Percentiles rank a stretch among this genome's conserved stretches.
Evolutionary conservation across 30 jellyfish, hydroid and myxozoan species (phyloP).

Genomic region (Pelagia noctiluca): DNA sequence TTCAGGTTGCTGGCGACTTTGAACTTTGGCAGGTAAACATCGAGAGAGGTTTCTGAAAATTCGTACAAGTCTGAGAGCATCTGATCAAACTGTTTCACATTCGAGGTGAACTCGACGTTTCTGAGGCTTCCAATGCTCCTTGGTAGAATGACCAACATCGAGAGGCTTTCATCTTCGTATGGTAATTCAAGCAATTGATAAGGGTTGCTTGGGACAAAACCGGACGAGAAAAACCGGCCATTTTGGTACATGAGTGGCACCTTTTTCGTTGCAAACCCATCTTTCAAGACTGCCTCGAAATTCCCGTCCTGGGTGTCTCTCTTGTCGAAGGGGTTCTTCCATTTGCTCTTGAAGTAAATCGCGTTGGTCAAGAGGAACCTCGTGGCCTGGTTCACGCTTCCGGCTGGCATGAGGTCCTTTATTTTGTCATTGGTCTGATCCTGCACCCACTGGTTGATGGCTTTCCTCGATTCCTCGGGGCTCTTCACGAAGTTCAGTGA

Average conservation of each 20-base stretch:
- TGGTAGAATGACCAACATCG: slow-evolving; percentile 73
- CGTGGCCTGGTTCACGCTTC: slow-evolving; percentile 57
- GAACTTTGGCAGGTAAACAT: slow-evolving; percentile 67
- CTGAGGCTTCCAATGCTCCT: not conserved
- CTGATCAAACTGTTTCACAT: slow-evolving; percentile 1
- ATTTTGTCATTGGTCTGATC: slow-evolving; percentile 60
- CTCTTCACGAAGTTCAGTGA: slow-evolving; percentile 46
- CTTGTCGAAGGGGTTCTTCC: slow-evolving; percentile 61
- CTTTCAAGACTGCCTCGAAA: slow-evolving; percentile 20
- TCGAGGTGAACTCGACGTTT: slow-evolving; percentile 22
- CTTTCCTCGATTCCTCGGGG: slow-evolving; percentile 40
- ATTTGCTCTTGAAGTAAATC: slow-evolving; percentile 64
- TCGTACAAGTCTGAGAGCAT: slow-evolving; percentile 40
- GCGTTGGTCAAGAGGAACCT: slow-evolving; percentile 76
- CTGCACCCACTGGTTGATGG: slow-evolving; percentile 76
- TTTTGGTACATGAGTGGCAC: slow-evolving; percentile 67
- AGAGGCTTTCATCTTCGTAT: slow-evolving; percentile 46
- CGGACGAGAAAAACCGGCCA: slow-evolving; percentile 32
- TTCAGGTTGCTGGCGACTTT: slow-evolving; percentile 28
- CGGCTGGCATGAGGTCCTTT: slow-evolving; percentile 52
- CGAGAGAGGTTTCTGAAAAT: slow-evolving; percentile 39
- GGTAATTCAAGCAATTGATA: slow-evolving; percentile 75
- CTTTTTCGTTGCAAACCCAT: slow-evolving; percentile 1
- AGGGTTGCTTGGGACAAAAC: slow-evolving; percentile 30
- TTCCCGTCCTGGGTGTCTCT: slow-evolving; percentile 4